These are phyloP conservation scores for Cynopterus brachyotis DNA, from an alignment of 2,113 vertebrate genomes.

Conservation along the genomic window DNA sequence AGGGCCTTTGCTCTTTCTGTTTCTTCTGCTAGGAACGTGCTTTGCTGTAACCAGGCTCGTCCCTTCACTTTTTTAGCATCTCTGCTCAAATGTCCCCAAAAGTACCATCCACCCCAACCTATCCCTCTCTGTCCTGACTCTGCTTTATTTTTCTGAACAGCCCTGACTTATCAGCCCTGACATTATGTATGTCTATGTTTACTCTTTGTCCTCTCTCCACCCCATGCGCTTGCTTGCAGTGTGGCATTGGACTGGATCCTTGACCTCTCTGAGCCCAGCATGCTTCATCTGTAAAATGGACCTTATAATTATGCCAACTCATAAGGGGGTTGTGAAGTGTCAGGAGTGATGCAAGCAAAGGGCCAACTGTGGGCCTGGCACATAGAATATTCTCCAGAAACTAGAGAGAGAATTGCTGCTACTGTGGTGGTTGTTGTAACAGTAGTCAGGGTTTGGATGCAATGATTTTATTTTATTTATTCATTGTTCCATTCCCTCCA, in stretches of 20 bases:
- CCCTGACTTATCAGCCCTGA: background rate
- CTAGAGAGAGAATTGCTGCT: background rate
- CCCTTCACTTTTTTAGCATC: background rate
- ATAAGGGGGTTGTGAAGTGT: background rate
- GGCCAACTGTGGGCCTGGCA: background rate
- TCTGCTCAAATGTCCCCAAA: background rate
- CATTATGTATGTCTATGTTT: background rate
- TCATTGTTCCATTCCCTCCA: background rate
- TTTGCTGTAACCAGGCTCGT: background rate
- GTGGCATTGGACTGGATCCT: background rate
- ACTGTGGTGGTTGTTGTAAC: too few species aligned
- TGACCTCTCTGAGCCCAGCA: background rate
- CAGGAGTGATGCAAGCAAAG: background rate
- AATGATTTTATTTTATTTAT: background rate
- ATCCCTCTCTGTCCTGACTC: background rate
- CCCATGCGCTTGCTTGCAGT: background rate
- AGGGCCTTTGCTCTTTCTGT: background rate
- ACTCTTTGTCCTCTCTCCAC: background rate
- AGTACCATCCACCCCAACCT: background rate
- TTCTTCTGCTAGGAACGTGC: background rate
- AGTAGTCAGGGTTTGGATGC: too few species aligned
- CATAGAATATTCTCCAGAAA: rapidly evolving
- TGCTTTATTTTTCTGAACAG: background rate
- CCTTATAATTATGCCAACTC: background rate
- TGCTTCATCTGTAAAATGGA: background rate